Conservation (phyloP, 2,888 invertebrate genomes). For the Scelioninae gen. 1 region DNA sequence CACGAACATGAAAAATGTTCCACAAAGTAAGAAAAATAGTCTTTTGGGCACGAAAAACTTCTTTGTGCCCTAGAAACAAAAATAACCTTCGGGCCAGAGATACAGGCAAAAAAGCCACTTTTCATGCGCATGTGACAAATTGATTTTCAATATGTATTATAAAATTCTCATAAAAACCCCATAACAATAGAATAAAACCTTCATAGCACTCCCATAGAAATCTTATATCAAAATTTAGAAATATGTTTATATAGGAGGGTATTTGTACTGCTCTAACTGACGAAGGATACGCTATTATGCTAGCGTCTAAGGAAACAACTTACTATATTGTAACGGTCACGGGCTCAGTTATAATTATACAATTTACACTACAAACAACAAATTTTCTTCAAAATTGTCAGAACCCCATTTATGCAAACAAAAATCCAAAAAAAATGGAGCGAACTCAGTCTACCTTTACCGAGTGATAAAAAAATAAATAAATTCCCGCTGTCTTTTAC, state of each 20-base stretch:
- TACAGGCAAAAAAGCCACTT: no score
- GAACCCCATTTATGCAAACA: not conserved
- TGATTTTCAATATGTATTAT: no score
- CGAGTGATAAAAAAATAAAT: constrained; percentile 42
- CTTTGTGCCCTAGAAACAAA: no score
- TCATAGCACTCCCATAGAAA: no score
- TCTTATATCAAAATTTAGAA: constrained; percentile 75
- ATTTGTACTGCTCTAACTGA: constrained; percentile 83
- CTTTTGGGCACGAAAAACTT: no score
- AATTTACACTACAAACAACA: not conserved
- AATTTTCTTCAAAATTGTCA: constrained; percentile 1
- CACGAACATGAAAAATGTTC: no score
- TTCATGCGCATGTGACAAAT: no score
- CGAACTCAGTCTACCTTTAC: not conserved
- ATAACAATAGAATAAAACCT: no score
- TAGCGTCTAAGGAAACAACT: constrained; percentile 65
- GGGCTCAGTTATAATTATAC: not conserved
- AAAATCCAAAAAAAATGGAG: not conserved
- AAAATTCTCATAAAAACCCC: no score
- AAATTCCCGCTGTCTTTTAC: constrained; percentile 26
- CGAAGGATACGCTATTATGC: constrained; percentile 76
- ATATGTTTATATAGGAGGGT: constrained; percentile 81
- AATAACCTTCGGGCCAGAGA: no score
- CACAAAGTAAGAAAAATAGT: no score
- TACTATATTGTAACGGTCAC: constrained; percentile 4